Evolutionary conservation across 1,140 invertebrate species (phyloP).

Genomic region (Platyscapa corneri): DNA sequence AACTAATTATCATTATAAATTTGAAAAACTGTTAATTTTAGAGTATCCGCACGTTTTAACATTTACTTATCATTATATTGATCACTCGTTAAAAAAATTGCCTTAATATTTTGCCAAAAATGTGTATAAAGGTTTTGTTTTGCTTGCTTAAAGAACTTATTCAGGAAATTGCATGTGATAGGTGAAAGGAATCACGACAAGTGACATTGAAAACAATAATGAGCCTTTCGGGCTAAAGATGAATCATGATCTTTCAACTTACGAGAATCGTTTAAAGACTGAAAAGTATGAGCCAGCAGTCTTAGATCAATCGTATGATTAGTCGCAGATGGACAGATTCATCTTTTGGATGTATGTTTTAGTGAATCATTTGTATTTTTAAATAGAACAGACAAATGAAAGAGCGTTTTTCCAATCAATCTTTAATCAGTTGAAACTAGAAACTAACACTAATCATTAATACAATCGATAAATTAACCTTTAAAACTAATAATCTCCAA

Average conservation of each 20-base stretch:
- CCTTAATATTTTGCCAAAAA: no score
- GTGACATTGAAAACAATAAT: background rate
- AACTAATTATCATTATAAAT: no score
- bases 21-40: no score
- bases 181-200: background rate
- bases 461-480: no score
- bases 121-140: background rate
- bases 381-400: background rate
- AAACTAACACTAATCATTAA: no score
- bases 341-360: background rate
- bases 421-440: no score
- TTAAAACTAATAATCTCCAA: no score
- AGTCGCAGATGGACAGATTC: background rate
- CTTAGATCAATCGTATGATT: background rate
- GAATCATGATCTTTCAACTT: slow-evolving; percentile 7
- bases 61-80: no score
- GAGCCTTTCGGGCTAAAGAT: background rate
- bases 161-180: background rate
- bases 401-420: no score
- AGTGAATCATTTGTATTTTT: background rate
- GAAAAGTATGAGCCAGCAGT: background rate
- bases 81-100: no score
- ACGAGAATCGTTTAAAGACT: background rate
- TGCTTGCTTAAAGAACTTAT: background rate
- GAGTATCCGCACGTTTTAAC: no score